Evolutionary conservation across 1,140 invertebrate genomes (phyloP).

Genomic region (Pseudomyrmex sp.): DNA sequence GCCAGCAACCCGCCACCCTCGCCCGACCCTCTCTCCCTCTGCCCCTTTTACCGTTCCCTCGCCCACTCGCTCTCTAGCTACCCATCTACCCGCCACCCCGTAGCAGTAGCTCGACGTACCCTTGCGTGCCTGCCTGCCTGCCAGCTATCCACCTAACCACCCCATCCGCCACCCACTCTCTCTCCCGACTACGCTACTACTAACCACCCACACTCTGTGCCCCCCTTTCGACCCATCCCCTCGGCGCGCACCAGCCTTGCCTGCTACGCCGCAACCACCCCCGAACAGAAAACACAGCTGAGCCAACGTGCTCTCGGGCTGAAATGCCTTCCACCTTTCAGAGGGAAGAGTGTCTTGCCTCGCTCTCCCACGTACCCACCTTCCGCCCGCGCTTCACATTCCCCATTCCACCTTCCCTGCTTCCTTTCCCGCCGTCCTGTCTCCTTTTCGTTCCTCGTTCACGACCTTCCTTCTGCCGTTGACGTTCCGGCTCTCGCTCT

Average conservation of each 20-base stretch:
- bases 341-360: conserved; percentile 74
- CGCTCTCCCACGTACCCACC: conserved; percentile 46
- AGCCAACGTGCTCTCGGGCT: conserved; percentile 80
- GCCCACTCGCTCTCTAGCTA: conserved; percentile 68
- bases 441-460: conserved; percentile 59
- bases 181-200: conserved; percentile 58
- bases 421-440: conserved; percentile 53
- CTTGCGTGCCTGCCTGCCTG: conserved; percentile 77
- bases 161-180: conserved; percentile 68
- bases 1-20: conserved; percentile 72
- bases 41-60: conserved; percentile 66
- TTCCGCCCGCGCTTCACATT: conserved; percentile 45
- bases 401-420: conserved; percentile 24
- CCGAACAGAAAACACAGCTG: conserved; percentile 83
- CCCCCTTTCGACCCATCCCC: conserved; percentile 69
- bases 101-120: conserved; percentile 77
- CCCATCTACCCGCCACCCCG: conserved; percentile 70
- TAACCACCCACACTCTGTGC: conserved; percentile 74
- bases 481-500: conserved; percentile 40
- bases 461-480: conserved; percentile 63
- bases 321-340: conserved; percentile 78
- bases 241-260: conserved; percentile 63
- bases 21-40: conserved; percentile 54
- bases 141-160: conserved; percentile 77
- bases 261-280: conserved; percentile 78